These are phyloP conservation scores for Drosophila sordidapex DNA, from an alignment of 2,888 invertebrate species.

Conservation along the genomic window DNA sequence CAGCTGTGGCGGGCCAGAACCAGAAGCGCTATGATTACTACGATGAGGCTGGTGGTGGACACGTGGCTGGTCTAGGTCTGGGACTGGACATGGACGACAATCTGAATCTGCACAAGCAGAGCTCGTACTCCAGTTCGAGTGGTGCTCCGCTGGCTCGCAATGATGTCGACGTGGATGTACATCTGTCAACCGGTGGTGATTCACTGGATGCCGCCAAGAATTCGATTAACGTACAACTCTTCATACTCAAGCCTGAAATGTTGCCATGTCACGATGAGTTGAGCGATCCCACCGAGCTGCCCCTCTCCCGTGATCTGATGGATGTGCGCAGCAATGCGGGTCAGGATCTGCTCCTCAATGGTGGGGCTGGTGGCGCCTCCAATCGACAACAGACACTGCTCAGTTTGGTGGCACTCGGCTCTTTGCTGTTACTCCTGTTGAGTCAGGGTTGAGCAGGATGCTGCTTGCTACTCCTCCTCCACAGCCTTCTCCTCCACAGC, in stretches of 20 bases:
- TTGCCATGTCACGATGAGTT: slow-evolving; percentile 88
- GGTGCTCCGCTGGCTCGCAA: slow-evolving; percentile 50
- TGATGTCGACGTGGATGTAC: slow-evolving; percentile 69
- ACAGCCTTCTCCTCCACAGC: neutral
- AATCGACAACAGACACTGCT: slow-evolving; percentile 14
- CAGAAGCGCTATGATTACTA: slow-evolving; percentile 75
- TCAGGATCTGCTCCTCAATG: slow-evolving; percentile 64
- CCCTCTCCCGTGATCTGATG: slow-evolving; percentile 86
- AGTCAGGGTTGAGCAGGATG: slow-evolving; percentile 35
- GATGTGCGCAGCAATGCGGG: slow-evolving; percentile 82
- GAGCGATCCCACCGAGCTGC: slow-evolving; percentile 88
- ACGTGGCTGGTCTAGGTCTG: slow-evolving; percentile 38
- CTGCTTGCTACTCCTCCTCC: slow-evolving; percentile 6
- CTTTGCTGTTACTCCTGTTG: slow-evolving; percentile 16
- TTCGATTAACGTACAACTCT: slow-evolving; percentile 83
- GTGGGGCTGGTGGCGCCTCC: slow-evolving; percentile 8
- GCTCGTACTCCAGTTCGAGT: slow-evolving; percentile 46
- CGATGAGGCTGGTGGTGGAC: slow-evolving; percentile 57
- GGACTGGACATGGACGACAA: slow-evolving; percentile 77
- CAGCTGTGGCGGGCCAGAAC: slow-evolving; percentile 57
- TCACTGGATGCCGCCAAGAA: slow-evolving; percentile 65
- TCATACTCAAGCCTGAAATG: slow-evolving; percentile 87
- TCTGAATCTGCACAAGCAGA: slow-evolving; percentile 74
- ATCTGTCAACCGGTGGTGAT: slow-evolving; percentile 44
- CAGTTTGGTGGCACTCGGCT: slow-evolving; percentile 12